Evolutionary conservation across 1,140 invertebrate species (phyloP), one percentile per base, ranked within the genome.

Genomic region (Drosophila sulfurigaster): DNA sequence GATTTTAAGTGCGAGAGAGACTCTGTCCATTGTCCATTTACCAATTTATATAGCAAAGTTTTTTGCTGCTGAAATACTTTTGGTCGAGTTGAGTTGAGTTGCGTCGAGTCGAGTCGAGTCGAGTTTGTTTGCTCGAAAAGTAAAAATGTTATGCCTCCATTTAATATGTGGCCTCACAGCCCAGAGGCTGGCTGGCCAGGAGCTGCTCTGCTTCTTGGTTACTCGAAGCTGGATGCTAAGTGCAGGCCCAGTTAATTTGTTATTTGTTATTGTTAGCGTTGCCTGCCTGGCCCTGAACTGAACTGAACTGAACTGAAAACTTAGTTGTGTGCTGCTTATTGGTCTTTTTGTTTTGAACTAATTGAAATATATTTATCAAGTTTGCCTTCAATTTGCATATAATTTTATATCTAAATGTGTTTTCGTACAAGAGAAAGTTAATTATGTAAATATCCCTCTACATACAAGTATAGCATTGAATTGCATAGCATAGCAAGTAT

Each of bases 251-350:
- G 81, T 86, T 85, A 83, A 83, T 88, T 87, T 88, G 82, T 88
- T 87, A 83, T 88, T 87, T 88, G 82, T 88, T 87, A 87, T 82
- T 88, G 82, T 77, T 82, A 88, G 82, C 52, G 52, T 74, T 48
- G 62, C 25, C 45, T 48, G 43, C 48, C 45, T 43, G 5, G 25
- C 54, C 25, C 8, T 28, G 5, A 3, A 3, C 11, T 43, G n/a
- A 3, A 11, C 38, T 41, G 38, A 11, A 1, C 11, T 41, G 7
- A n/a, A 41, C 38, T 43, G 54, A 25, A 35, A 66, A 59, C 45
- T 72, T 65, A 16, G 54, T 35, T 59, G 15, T 58, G 16, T 25
- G 16, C 28, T 41, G 46, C 20, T 64, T 64, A 64, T 54, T 64
- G 32, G 46, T 25, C 32, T 52, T 41, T 32, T 52, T 41, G 32